Evolutionary conservation across 1,140 invertebrate genomes (phyloP), one percentile per base, ranked within the genome.

Genomic region (Linepithema humile): DNA sequence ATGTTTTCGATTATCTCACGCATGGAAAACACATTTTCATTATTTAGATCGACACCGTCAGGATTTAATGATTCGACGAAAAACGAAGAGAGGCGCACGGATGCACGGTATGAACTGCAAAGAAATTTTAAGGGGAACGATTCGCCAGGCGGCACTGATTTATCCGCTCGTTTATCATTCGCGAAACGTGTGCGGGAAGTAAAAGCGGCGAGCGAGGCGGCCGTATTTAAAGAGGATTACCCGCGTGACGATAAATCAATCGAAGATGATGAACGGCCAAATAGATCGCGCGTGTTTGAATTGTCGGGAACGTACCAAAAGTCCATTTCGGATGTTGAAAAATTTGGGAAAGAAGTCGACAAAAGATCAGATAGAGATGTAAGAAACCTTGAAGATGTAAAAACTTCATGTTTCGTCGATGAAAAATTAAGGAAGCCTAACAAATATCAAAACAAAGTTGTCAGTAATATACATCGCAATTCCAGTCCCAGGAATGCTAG

Each of bases 141-240:
- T 53, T 78, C 35, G 48, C 62, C 45, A 20, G 32, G 23, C 62
- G 32, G 45, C 62, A 55, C 45, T 78, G 75, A 78, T 78, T 78
- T 78, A 78, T 78, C 75, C 75, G 75, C 75, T 78, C 75, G 75
- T 78, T 78, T 69, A 69, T 78, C 75, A 78, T 78, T 69, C 26
- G 48, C 62, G 75, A 38, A 78, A 78, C 62, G 75, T 78, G 75
- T 62, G 20, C 62, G 62, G 75, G 62, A 78, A 78, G 62, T 78
- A 78, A 69, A 78, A 67, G 62, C 75, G 45, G 17, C 62, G 62
- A 29, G 53, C 75, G 75, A 78, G 75, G 43, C 32, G 62, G 62
- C 35, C 45, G 62, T 67, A 78, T 78, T 78, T 78, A 78, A 78
- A 69, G 62, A 69, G 62, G 62, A 69, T 78, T 69, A 67, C 35